Percentiles rank a stretch among this genome's conserved stretches.
Conservation (phyloP, 2,888 invertebrate genomes). For the Caenorhabditis auriculariae region DNA sequence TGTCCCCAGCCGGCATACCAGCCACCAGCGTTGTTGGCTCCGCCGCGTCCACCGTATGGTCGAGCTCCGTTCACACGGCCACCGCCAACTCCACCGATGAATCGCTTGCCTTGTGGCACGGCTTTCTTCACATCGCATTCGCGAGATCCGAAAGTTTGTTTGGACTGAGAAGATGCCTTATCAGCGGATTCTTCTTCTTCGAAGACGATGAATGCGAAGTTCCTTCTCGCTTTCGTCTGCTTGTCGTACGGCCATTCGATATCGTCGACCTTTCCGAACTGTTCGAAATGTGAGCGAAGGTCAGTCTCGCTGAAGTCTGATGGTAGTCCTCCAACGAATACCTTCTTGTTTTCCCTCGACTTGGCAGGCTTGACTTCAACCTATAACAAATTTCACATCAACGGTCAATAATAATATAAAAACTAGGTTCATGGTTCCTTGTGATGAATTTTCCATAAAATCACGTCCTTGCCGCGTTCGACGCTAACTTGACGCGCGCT, state of each 20-base stretch:
- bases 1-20: constrained; percentile 46
- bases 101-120: constrained; percentile 59
- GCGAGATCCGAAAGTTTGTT: constrained; percentile 61
- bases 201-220: constrained; percentile 64
- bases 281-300: constrained; percentile 59
- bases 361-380: constrained; percentile 64
- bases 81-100: constrained; percentile 30
- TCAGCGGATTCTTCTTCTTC: constrained; percentile 63
- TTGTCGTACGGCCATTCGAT: constrained; percentile 62
- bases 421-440: no score
- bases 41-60: constrained; percentile 38
- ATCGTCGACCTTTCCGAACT: constrained; percentile 63
- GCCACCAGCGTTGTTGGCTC: constrained; percentile 25
- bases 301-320: constrained; percentile 62
- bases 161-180: constrained; percentile 53
- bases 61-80: constrained; percentile 25
- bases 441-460: no score
- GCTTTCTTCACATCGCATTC: constrained; percentile 65
- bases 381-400: no score
- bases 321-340: constrained; percentile 64
- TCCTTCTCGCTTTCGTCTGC: constrained; percentile 57
- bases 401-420: no score
- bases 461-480: no score
- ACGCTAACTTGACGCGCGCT: no score
- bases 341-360: constrained; percentile 64